Evolutionary conservation across 2,888 invertebrate genomes (phyloP).

Genomic region (Nipponacmea schrenckii): DNA sequence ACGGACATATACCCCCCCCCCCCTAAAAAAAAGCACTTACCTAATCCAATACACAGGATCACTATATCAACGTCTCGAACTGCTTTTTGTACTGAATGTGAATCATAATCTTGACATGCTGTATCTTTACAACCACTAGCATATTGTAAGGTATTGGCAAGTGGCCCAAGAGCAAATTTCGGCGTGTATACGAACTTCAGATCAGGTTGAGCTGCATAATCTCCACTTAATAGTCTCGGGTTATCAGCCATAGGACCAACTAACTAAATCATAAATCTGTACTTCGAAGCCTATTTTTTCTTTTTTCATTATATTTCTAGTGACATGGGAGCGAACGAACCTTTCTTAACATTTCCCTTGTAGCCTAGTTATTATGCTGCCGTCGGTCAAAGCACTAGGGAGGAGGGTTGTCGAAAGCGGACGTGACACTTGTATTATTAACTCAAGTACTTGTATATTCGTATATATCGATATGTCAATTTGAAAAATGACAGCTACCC

Average conservation of each 20-base stretch:
- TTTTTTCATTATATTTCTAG: too few species aligned
- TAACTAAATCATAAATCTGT: constrained; percentile 44
- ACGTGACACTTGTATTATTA: too few species aligned
- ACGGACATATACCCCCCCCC: not conserved
- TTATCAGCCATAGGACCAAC: constrained; percentile 64
- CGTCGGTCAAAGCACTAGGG: too few species aligned
- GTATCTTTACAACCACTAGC: constrained; percentile 51
- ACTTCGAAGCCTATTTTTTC: too few species aligned
- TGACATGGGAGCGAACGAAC: too few species aligned
- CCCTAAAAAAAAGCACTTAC: constrained; percentile 24
- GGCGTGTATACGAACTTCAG: constrained; percentile 49
- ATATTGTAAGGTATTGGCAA: constrained; percentile 39
- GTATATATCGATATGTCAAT: too few species aligned
- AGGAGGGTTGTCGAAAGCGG: too few species aligned
- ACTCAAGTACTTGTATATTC: too few species aligned
- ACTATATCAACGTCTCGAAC: constrained; percentile 43
- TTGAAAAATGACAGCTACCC: too few species aligned
- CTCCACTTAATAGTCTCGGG: constrained; percentile 52
- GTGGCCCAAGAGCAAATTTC: constrained; percentile 37
- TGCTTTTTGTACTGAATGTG: constrained; percentile 35
- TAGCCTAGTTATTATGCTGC: too few species aligned
- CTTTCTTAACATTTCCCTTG: too few species aligned
- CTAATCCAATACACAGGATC: constrained; percentile 58
- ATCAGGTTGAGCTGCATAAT: constrained; percentile 52
- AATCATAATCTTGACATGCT: constrained; percentile 44